Base-by-base conservation (phyloP, 2,888 invertebrate genomes). In the Quadroppia sp. region DNA sequence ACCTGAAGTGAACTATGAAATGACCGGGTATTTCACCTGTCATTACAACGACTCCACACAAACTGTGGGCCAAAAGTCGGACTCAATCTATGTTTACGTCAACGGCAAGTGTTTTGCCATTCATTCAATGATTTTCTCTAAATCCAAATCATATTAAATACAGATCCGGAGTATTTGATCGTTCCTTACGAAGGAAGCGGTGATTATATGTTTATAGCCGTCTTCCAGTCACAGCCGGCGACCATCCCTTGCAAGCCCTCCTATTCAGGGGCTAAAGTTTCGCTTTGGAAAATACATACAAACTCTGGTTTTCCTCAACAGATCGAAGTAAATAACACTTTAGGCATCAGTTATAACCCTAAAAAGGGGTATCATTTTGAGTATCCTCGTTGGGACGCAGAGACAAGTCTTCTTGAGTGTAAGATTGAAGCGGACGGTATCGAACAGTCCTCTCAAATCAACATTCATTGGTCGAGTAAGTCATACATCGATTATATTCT, bases 171-270 rank as follows among this genome's bases (percentile, higher is more conserved):
- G 0, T 48, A 75, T 50, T 67, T 77, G 20, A 59, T 77, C 40
- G 72, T 77, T 28, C 77, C 77, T 1, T 73, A 67, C 23, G 71
- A 76, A 15, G 74, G 72, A 1, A 25, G 32, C 13, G 20, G 17
- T 40, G 45, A 70, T n/a, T 76, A 73, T 25, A 72, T 72, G 20
- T 75, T 76, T 23, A 17, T 72, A 1, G 72, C 74, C 0, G 15
- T 75, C 3, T 25, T 75, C 20, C 75, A 75, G 59, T 48, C 42
- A 20, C 64, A 75, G n/a, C 73, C 73, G 20, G 71, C 73, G 0
- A 75, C 73, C 15, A 75, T 78, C n/a, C 77, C 75, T 20, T 78
- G 78, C 50, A 23, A 76, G 9, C 76, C 78, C 7, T 76, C 77
- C 20, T 15, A 61, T 69, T 77, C 78, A 0, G 67, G 64, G n/a